These are phyloP conservation scores for Rhogogaster chlorosoma DNA, from an alignment of 2,888 invertebrate genomes.

Conservation along the genomic window DNA sequence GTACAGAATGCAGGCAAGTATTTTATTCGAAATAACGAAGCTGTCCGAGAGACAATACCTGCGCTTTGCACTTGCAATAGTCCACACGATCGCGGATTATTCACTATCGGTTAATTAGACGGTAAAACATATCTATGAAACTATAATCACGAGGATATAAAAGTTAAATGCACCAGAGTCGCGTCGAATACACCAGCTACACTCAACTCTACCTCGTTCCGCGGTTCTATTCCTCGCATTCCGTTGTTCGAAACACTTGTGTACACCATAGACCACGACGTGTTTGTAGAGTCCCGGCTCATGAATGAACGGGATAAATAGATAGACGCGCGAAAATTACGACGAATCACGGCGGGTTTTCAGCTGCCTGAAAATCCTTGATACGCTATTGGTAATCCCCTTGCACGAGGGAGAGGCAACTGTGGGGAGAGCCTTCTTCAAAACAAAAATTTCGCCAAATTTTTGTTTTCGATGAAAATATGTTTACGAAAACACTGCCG, in stretches of 20 bases:
- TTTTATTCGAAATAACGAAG: background rate
- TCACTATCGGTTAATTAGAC: background rate
- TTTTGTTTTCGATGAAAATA: slow-evolving; percentile 5
- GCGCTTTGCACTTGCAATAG: background rate
- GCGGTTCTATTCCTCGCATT: slow-evolving; percentile 10
- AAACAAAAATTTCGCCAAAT: slow-evolving; percentile 24
- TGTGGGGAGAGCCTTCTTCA: slow-evolving; percentile 31
- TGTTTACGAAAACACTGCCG: background rate
- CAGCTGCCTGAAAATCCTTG: background rate
- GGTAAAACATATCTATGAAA: slow-evolving; percentile 14
- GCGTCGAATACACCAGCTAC: slow-evolving; percentile 33
- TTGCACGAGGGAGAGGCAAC: background rate
- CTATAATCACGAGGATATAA: slow-evolving; percentile 21
- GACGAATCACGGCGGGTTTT: background rate
- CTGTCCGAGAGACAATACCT: background rate
- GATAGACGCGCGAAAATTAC: background rate
- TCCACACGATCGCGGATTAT: background rate
- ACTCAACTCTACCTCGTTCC: slow-evolving; percentile 23
- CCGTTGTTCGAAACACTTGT: background rate
- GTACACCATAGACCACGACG: background rate
- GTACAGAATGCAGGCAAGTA: background rate
- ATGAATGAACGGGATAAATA: background rate
- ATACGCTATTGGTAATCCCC: slow-evolving; percentile 28
- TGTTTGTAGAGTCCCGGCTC: background rate
- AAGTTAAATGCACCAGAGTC: slow-evolving; percentile 24